Evolutionary conservation across 2,113 vertebrate species (phyloP), one percentile per base, ranked within the genome.

Genomic region (Malaclemys terrapin): DNA sequence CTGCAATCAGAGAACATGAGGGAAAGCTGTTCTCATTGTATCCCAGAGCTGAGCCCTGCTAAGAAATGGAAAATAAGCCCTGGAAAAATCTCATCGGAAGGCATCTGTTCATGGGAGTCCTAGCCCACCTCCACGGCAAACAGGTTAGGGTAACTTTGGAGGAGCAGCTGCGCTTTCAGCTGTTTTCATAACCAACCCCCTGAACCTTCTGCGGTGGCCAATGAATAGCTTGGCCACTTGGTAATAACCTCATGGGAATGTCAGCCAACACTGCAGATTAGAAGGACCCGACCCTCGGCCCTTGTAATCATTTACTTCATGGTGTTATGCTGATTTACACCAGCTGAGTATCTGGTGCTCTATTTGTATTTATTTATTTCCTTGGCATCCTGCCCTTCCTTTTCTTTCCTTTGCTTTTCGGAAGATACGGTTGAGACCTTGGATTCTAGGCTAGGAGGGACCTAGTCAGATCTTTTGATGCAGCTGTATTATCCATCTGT

Each of bases 291-390:
- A n/a, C 10, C n/a, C 5, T 27, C 29, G 14, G n/a, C n/a, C 6
- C 10, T 47, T 38, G 13, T 65, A 45, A 1, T 29, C 31, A 89
- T 27, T 27, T 13, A 45, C 0, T 2, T 16, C 13, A 0, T 10
- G 88, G 29, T 27, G 29, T 72, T 82, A 50, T 27, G 59, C 59
- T 69, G 29, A 50, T 89, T 81, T 14, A 54, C 72, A 83, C 38
- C 47, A 16, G n/a, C 4, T 35, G 16, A 47, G 20, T 29, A 56
- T 5, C 53, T 52, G 47, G 86, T 11, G 42, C 19, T 82, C 47
- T 12, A 19, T 16, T 62, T 31, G 11, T 31, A 50, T 90, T 84
- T 45, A 25, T 29, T 31, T 16, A 45, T 89, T 89, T 81, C 53
- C 27, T 25, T 69, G 49, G 38, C 49, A 81, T 6, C 29, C 65